Evolutionary conservation across 2,113 vertebrate genomes (phyloP).

Genomic region (Calypte anna): DNA sequence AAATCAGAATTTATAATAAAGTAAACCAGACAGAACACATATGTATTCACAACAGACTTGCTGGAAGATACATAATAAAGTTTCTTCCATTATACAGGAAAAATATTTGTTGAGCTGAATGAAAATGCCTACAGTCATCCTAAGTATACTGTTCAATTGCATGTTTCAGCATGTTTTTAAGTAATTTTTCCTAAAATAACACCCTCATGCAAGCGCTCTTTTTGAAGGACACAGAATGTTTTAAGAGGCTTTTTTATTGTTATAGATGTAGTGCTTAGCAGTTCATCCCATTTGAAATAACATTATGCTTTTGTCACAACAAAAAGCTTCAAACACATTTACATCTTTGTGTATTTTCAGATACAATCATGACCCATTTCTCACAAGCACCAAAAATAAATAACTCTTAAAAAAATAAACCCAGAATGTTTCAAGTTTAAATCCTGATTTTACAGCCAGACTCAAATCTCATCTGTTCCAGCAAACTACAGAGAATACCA

Average conservation of each 20-base stretch:
- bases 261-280: neutral
- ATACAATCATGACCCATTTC: neutral
- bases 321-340: neutral
- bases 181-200: neutral
- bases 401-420: neutral
- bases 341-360: neutral
- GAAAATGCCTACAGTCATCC: neutral
- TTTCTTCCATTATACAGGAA: neutral
- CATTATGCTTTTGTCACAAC: neutral
- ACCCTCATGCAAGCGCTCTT: neutral
- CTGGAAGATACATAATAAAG: neutral
- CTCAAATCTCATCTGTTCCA: slow-evolving; percentile 8
- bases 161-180: neutral
- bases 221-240: neutral
- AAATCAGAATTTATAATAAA: neutral
- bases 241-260: neutral
- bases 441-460: neutral
- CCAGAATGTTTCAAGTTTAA: neutral
- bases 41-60: neutral
- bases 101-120: neutral
- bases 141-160: neutral
- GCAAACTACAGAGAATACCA: neutral
- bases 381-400: neutral
- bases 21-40: neutral
- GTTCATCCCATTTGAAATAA: neutral